Evolutionary conservation across 2,113 vertebrate genomes (phyloP).

Genomic region (Zosterops lateralis): DNA sequence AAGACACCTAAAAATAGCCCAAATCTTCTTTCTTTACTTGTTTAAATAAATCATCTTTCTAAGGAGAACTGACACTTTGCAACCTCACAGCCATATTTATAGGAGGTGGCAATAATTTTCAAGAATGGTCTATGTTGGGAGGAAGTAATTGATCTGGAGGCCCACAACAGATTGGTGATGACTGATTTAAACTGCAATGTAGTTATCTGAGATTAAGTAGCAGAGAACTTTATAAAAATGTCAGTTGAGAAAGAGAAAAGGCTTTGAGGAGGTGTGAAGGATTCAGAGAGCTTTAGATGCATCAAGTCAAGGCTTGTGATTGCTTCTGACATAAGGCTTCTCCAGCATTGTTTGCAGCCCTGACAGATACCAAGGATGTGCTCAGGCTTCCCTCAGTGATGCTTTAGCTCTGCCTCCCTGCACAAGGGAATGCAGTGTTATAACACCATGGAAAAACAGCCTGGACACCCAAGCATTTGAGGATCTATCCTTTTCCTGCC

Average conservation of each 20-base stretch:
- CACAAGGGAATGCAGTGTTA: not conserved
- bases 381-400: not conserved
- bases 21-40: constrained; percentile 17
- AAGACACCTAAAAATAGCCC: constrained; percentile 36
- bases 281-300: not conserved
- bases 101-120: constrained; percentile 47
- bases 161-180: not conserved
- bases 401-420: not conserved
- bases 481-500: not conserved
- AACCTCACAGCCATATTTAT: constrained; percentile 35
- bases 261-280: constrained; percentile 31
- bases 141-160: constrained; percentile 33
- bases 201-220: constrained; percentile 1
- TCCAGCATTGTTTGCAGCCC: not conserved
- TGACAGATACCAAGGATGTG: not conserved
- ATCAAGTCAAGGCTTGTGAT: not conserved
- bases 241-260: constrained; percentile 35
- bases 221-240: constrained; percentile 36
- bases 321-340: not conserved
- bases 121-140: constrained; percentile 30
- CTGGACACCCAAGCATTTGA: not conserved
- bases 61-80: constrained; percentile 24
- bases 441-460: not conserved
- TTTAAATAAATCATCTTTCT: constrained; percentile 47
- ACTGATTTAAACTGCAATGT: constrained; percentile 19